phyloP scores from a whole-genome alignment of 2,797 vertebrate species.

The Chiloscyllium punctatum region DNA sequence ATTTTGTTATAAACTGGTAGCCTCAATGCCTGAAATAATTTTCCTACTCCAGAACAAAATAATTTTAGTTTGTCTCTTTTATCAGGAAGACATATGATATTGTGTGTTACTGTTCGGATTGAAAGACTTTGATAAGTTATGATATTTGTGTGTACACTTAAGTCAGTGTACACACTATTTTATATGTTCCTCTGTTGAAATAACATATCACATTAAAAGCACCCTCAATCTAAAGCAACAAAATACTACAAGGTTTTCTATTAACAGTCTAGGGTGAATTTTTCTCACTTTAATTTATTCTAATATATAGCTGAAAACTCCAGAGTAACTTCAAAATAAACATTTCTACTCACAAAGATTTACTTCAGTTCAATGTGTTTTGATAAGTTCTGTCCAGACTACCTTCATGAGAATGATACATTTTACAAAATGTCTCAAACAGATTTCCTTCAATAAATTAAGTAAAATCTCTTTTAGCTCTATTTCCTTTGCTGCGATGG shows the following conservation, averaged over 20 bases:
- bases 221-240: not conserved
- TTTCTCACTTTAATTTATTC: not conserved
- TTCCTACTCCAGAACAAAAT: not conserved
- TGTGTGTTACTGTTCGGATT: no score
- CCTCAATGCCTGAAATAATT: not conserved
- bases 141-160: not conserved
- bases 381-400: not conserved
- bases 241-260: not conserved
- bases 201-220: not conserved
- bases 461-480: not conserved
- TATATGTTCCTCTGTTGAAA: not conserved
- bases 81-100: not conserved
- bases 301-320: not conserved
- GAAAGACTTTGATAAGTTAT: not conserved
- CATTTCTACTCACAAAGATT: not conserved
- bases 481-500: not conserved
- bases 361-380: not conserved
- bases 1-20: not conserved
- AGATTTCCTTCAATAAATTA: not conserved
- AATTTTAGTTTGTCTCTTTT: not conserved
- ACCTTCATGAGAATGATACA: not conserved
- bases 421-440: not conserved
- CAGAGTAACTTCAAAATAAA: not conserved
- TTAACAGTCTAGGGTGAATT: not conserved
- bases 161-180: not conserved